These are phyloP conservation scores for Drosophila nikananu DNA, from an alignment of 1,140 invertebrate genomes.

Conservation along the genomic window DNA sequence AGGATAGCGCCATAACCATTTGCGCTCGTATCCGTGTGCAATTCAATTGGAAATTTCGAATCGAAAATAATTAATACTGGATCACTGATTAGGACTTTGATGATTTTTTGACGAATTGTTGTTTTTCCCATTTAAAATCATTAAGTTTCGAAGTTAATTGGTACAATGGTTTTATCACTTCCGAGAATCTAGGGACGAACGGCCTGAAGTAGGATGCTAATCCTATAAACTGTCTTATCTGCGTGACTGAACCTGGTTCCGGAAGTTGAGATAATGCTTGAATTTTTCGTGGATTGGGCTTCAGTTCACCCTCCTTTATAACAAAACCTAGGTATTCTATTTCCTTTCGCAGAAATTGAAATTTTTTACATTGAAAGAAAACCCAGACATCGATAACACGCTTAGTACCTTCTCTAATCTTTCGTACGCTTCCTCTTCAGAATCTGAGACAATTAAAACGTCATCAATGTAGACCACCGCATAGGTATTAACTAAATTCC, in stretches of 20 bases:
- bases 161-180: not conserved
- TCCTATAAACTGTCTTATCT: too few relatives aligned
- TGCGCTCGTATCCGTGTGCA: not conserved
- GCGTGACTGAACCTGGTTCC: too few relatives aligned
- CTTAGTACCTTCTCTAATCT: not conserved
- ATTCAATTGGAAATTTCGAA: not conserved
- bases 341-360: not conserved
- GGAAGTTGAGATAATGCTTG: too few relatives aligned
- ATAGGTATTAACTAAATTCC: not conserved
- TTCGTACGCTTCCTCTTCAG: not conserved
- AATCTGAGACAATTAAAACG: not conserved
- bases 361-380: slow-evolving; percentile 5
- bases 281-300: too few relatives aligned
- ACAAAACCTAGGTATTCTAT: slow-evolving; percentile 1
- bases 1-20: slow-evolving; percentile 3
- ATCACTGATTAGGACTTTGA: not conserved
- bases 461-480: not conserved
- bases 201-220: slow-evolving; percentile 2
- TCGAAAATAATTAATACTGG: not conserved
- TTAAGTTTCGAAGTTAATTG: not conserved
- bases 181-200: slow-evolving; percentile 1
- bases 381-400: not conserved
- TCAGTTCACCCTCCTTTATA: too few relatives aligned
- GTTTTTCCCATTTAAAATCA: not conserved
- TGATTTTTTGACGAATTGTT: not conserved